Evolutionary conservation across 1,140 invertebrate species (phyloP).

Genomic region (Ceratina australensis): DNA sequence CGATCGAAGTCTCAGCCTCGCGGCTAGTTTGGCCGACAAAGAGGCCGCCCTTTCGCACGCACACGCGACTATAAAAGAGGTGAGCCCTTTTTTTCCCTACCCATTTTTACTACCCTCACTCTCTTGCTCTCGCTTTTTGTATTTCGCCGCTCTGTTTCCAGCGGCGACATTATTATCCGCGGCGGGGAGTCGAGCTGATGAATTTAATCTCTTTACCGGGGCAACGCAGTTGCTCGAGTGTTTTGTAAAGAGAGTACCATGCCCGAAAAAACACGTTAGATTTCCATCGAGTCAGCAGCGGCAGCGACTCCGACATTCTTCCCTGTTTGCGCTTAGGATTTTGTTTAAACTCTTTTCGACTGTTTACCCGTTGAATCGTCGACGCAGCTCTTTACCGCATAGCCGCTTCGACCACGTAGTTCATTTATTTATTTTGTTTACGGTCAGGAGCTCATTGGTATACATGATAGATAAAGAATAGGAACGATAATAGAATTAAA

Average conservation of each 20-base stretch:
- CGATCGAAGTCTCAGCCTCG: constrained; percentile 90
- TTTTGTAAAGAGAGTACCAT: constrained; percentile 9
- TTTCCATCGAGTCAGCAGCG: not conserved
- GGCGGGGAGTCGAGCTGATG: constrained; percentile 11
- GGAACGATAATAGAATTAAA: too few relatives aligned
- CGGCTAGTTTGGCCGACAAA: constrained; percentile 90
- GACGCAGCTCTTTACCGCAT: not conserved
- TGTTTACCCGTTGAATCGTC: constrained; percentile 16
- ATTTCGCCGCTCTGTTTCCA: not conserved
- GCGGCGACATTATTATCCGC: not conserved
- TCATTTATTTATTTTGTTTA: too few relatives aligned
- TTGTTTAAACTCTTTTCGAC: not conserved
- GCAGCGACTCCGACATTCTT: not conserved
- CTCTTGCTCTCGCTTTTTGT: too few relatives aligned
- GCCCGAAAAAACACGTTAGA: not conserved
- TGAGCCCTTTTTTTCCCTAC: constrained; percentile 64
- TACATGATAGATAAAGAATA: too few relatives aligned
- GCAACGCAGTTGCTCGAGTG: constrained; percentile 3
- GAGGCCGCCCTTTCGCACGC: constrained; percentile 92
- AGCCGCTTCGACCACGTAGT: too few relatives aligned
- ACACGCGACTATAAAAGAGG: constrained; percentile 90
- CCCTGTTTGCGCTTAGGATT: not conserved
- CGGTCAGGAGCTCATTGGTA: too few relatives aligned
- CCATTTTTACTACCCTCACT: too few relatives aligned
- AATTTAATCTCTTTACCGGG: constrained; percentile 6